Percentiles rank a stretch among this genome's conserved stretches.
Evolutionary conservation across 2,113 vertebrate genomes (phyloP).

Genomic region (Tragelaphus buxtoni): DNA sequence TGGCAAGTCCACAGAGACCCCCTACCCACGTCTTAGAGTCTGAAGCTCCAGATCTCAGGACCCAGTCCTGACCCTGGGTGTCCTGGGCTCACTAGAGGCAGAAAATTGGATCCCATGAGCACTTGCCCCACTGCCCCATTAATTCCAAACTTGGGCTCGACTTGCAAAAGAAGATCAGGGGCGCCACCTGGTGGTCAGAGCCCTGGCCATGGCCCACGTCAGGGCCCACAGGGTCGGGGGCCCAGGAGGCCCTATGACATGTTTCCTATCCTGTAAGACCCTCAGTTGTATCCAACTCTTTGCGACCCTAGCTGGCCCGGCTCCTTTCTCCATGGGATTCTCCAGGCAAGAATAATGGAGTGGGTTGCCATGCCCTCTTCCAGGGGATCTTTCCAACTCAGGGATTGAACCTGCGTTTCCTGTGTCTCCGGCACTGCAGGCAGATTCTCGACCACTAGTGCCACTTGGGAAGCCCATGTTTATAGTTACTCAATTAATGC

Average conservation of each 20-base stretch:
- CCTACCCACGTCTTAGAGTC: neutral
- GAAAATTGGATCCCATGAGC: neutral
- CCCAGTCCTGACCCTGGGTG: neutral
- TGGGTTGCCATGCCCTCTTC: neutral
- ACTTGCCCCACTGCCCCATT: accelerated
- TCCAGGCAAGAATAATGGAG: neutral
- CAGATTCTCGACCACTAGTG: neutral
- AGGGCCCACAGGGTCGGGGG: accelerated
- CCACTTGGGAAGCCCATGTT: neutral
- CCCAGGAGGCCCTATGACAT: accelerated
- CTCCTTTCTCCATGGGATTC: neutral
- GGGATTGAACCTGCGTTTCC: neutral
- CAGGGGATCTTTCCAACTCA: neutral
- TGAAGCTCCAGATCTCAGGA: neutral
- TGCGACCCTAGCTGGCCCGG: neutral
- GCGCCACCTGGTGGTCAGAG: conserved; percentile 62
- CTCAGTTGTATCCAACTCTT: neutral
- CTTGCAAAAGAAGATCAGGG: neutral
- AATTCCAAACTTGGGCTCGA: accelerated
- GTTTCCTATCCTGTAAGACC: neutral
- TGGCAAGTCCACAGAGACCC: no score
- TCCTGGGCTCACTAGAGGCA: neutral
- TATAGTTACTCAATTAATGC: accelerated
- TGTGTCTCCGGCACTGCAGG: neutral
- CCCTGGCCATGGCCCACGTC: accelerated